phyloP scores from a whole-genome alignment of 2,113 vertebrate species.

The Mesocricetus auratus region DNA sequence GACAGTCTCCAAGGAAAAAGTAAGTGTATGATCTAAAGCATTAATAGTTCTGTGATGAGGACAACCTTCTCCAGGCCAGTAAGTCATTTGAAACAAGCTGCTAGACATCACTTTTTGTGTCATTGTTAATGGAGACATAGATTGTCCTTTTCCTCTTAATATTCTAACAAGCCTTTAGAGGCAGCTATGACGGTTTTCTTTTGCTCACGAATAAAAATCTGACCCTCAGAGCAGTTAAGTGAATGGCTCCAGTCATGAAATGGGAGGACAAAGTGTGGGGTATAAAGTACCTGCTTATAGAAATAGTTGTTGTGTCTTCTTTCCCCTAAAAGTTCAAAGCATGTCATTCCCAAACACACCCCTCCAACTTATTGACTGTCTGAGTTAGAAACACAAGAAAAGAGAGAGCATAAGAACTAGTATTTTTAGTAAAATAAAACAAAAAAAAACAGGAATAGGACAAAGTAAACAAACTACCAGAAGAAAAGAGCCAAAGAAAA shows the following conservation, averaged over 20 bases:
- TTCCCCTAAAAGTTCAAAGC: neutral
- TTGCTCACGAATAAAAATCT: neutral
- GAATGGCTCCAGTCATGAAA: neutral
- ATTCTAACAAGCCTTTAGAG: neutral
- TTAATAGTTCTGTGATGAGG: no score
- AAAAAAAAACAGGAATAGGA: neutral
- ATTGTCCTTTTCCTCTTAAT: neutral
- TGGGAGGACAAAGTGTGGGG: neutral
- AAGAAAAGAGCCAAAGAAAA: neutral
- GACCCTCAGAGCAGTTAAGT: neutral
- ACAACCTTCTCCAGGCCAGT: neutral
- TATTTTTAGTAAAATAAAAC: neutral
- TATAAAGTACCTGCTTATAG: neutral
- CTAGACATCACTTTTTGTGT: neutral
- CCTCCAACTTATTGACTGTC: neutral
- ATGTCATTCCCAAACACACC: neutral
- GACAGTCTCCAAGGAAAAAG: neutral
- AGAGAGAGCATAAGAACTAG: neutral
- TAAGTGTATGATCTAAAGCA: neutral
- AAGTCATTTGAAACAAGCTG: neutral
- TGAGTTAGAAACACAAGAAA: neutral
- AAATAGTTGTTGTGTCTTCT: neutral
- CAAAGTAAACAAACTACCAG: neutral
- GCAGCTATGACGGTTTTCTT: neutral
- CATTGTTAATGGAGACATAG: neutral